Percentiles rank a stretch among this genome's conserved stretches.
Evolutionary conservation across 2,797 vertebrate genomes (phyloP).

Genomic region (Myotis planiceps): DNA sequence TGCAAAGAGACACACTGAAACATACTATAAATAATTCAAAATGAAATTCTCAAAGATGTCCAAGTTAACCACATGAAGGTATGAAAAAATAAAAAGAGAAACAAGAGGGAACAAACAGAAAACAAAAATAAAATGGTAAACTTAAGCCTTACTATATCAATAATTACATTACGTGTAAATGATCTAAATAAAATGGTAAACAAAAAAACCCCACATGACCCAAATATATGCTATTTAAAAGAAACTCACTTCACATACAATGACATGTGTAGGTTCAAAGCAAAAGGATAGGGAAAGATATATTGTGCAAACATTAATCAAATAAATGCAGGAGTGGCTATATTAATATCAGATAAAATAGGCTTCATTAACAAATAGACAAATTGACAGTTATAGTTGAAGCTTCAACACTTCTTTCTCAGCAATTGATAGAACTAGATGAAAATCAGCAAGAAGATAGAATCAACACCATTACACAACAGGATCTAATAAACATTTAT

Average conservation of each 20-base stretch:
- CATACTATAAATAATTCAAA: neutral
- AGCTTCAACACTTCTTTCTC: neutral
- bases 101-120: neutral
- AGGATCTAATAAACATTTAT: neutral
- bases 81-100: neutral
- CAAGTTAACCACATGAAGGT: neutral
- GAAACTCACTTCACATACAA: neutral
- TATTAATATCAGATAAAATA: neutral
- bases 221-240: constrained; percentile 4
- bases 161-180: neutral
- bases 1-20: neutral
- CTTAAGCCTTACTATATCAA: neutral
- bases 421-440: neutral
- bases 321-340: neutral
- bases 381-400: neutral
- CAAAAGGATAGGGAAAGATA: neutral
- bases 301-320: neutral
- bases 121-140: neutral
- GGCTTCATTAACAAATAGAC: neutral
- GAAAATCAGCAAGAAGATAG: neutral
- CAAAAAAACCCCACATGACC: neutral
- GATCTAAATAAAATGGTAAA: neutral
- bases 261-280: neutral
- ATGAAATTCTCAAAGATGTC: neutral
- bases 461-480: neutral